Evolutionary conservation across 2,113 vertebrate species (phyloP).

Genomic region (Argyrosomus japonicus): DNA sequence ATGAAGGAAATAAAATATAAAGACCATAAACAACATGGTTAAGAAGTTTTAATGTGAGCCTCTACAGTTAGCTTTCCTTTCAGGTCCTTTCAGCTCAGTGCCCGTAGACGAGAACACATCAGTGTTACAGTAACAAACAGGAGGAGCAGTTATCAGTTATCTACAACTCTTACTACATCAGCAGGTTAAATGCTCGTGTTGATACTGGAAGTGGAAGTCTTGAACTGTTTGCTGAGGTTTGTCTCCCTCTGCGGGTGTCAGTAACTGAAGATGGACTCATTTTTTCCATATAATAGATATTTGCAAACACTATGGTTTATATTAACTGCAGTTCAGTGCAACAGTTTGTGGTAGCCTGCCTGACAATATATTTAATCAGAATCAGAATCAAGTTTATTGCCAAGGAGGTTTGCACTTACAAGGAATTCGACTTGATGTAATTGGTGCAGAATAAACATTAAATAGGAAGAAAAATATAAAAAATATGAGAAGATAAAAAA

Average conservation of each 20-base stretch:
- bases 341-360: too few species aligned
- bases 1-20: constrained; percentile 17
- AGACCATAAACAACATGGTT: constrained; percentile 27
- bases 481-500: too few species aligned
- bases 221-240: not conserved
- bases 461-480: too few species aligned
- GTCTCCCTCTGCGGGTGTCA: not conserved
- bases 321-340: too few species aligned
- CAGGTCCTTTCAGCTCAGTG: not conserved
- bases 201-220: not conserved
- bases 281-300: too few species aligned
- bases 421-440: too few species aligned
- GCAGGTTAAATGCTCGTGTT: not conserved
- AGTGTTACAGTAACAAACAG: not conserved
- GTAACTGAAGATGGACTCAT: not conserved
- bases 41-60: not conserved
- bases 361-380: too few species aligned
- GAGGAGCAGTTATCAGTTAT: not conserved
- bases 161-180: not conserved
- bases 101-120: not conserved
- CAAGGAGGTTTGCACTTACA: too few species aligned
- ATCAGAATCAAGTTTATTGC: too few species aligned
- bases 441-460: too few species aligned
- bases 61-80: not conserved
- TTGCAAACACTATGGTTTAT: too few species aligned